phyloP scores from a whole-genome alignment of 2,113 vertebrate species.

The Cariama cristata region DNA sequence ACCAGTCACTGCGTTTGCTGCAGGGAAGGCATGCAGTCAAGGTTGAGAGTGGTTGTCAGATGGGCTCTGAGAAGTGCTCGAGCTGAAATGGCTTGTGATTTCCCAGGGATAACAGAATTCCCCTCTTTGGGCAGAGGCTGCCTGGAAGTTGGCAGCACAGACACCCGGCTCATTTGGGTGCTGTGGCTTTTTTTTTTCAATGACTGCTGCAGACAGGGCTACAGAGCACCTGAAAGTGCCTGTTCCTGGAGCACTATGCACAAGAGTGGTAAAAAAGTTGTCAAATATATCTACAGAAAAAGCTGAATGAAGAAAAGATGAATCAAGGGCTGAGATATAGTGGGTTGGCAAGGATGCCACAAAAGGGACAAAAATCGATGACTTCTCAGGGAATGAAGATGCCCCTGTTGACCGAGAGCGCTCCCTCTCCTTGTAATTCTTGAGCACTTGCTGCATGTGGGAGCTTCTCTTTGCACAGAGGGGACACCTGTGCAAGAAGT shows the following conservation, averaged over 20 bases:
- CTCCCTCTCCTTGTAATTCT: not conserved
- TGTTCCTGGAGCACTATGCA: not conserved
- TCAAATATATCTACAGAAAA: not conserved
- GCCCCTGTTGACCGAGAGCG: accelerated
- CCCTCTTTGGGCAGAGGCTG: not conserved
- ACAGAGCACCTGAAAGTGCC: not conserved
- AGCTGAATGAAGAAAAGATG: not conserved
- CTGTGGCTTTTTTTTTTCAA: not conserved
- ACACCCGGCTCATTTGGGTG: not conserved
- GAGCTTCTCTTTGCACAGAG: not conserved
- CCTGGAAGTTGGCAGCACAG: not conserved
- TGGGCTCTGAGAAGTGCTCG: not conserved
- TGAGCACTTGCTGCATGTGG: not conserved
- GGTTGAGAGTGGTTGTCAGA: not conserved
- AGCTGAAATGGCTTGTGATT: not conserved
- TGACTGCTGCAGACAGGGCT: not conserved
- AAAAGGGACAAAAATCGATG: not conserved
- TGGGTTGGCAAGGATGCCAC: accelerated
- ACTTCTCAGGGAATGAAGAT: not conserved
- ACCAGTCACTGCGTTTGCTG: not conserved
- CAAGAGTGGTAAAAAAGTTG: not conserved
- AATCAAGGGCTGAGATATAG: not conserved
- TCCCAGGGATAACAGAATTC: not conserved
- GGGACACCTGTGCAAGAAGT: not conserved
- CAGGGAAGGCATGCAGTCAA: not conserved